Percentiles rank a stretch among this genome's conserved stretches.
These are phyloP conservation scores for Gymnorhina tibicen DNA, from an alignment of 2,113 vertebrate genomes.

Conservation along the genomic window DNA sequence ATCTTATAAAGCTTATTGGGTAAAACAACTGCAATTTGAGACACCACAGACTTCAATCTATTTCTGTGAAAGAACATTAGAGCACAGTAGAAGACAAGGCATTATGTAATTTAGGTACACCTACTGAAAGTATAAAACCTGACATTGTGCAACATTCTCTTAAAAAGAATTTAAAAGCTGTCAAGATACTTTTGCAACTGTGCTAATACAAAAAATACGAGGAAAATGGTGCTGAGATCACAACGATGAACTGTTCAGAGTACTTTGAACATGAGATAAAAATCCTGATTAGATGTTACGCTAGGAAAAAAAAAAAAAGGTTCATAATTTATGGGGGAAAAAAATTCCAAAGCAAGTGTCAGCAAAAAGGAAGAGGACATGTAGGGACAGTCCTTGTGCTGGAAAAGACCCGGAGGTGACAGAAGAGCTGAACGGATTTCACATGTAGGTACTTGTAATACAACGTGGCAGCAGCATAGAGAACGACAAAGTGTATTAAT, in stretches of 20 bases:
- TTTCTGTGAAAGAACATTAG: background rate
- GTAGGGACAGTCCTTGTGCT: accelerated
- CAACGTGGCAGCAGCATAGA: background rate
- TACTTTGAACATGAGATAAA: background rate
- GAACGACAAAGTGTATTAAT: background rate
- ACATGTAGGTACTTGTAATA: background rate
- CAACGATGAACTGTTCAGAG: background rate
- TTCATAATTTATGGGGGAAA: background rate
- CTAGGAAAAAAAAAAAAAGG: background rate
- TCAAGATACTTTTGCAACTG: background rate
- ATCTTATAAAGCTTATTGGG: background rate
- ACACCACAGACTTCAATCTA: background rate
- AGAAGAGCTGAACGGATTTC: background rate
- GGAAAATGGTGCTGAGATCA: background rate
- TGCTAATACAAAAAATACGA: background rate
- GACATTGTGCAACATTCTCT: background rate
- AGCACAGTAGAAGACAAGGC: accelerated
- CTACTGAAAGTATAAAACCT: background rate
- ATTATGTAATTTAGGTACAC: background rate
- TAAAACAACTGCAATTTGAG: background rate
- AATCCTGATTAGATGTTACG: background rate
- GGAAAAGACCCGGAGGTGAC: background rate
- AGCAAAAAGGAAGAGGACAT: background rate
- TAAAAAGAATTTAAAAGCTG: background rate
- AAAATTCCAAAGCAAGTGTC: background rate